Evolutionary conservation across 2,797 vertebrate genomes (phyloP).

Genomic region (Platyrinchus mystaceus): DNA sequence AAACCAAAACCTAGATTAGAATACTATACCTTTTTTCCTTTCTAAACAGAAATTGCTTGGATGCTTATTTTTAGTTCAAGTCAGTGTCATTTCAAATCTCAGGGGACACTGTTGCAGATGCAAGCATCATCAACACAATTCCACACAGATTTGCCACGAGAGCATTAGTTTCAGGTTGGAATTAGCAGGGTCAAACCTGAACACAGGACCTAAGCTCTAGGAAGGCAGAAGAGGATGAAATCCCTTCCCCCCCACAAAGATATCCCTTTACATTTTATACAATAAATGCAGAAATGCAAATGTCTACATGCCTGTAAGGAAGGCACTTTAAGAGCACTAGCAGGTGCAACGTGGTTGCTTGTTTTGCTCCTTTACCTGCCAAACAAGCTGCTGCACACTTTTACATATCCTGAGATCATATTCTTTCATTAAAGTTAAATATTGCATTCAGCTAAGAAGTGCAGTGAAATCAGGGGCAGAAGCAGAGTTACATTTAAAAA

Average conservation of each 20-base stretch:
- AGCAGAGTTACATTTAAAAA: neutral
- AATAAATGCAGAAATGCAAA: neutral
- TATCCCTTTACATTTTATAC: neutral
- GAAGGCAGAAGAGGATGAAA: neutral
- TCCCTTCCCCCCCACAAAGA: fast-evolving
- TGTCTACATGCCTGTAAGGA: neutral
- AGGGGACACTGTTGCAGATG: neutral
- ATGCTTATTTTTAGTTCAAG: conserved; percentile 11
- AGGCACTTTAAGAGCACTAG: neutral
- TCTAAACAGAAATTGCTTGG: neutral
- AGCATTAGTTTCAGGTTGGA: neutral
- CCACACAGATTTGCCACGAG: neutral
- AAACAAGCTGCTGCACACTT: neutral
- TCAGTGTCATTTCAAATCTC: neutral
- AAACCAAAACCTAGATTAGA: neutral
- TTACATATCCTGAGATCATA: neutral
- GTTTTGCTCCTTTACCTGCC: neutral
- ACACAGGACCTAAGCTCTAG: neutral
- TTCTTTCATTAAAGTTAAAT: neutral
- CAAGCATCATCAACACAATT: neutral
- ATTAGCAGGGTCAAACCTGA: neutral
- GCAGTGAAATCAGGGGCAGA: fast-evolving
- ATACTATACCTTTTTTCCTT: neutral
- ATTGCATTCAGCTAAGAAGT: fast-evolving
- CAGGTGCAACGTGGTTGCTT: neutral